These are phyloP conservation scores for Hyles euphorbiae DNA, from an alignment of 1,140 invertebrate species.

Conservation along the genomic window DNA sequence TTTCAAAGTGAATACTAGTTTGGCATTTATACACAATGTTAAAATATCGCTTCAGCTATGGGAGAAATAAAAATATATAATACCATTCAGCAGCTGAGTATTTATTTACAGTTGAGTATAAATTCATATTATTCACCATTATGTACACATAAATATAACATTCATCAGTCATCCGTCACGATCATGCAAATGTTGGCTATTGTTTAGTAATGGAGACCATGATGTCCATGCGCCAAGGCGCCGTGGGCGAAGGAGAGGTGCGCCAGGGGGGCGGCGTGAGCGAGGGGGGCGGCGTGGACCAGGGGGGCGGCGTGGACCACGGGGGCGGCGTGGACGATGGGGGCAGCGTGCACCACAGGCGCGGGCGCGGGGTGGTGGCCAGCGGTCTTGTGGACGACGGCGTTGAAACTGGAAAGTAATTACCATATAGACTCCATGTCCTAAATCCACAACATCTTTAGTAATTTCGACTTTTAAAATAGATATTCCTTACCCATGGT, in stretches of 20 bases:
- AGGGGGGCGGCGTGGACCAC: slow-evolving; percentile 33
- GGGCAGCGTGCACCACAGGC: slow-evolving; percentile 32
- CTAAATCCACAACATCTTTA: neutral
- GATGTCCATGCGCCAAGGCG: slow-evolving; percentile 51
- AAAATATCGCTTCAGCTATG: no score
- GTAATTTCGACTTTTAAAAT: neutral
- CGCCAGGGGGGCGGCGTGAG: slow-evolving; percentile 32
- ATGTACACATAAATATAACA: slow-evolving; percentile 74
- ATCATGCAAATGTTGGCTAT: slow-evolving; percentile 30
- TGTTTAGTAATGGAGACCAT: slow-evolving; percentile 64
- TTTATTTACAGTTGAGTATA: slow-evolving; percentile 71
- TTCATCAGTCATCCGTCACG: slow-evolving; percentile 61
- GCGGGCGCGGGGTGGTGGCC: slow-evolving; percentile 64
- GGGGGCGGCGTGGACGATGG: slow-evolving; percentile 32
- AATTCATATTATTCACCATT: slow-evolving; percentile 36
- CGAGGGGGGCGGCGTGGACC: slow-evolving; percentile 30
- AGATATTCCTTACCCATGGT: slow-evolving; percentile 55
- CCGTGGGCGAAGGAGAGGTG: slow-evolving; percentile 27
- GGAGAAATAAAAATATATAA: slow-evolving; percentile 27
- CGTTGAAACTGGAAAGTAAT: slow-evolving; percentile 63
- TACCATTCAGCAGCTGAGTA: slow-evolving; percentile 59
- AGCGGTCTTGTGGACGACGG: slow-evolving; percentile 70
- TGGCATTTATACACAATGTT: no score
- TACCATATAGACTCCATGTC: neutral
- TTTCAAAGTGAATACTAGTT: no score